Conservation (phyloP, 1,140 invertebrate species). For the Meloidogyne exigua region DNA sequence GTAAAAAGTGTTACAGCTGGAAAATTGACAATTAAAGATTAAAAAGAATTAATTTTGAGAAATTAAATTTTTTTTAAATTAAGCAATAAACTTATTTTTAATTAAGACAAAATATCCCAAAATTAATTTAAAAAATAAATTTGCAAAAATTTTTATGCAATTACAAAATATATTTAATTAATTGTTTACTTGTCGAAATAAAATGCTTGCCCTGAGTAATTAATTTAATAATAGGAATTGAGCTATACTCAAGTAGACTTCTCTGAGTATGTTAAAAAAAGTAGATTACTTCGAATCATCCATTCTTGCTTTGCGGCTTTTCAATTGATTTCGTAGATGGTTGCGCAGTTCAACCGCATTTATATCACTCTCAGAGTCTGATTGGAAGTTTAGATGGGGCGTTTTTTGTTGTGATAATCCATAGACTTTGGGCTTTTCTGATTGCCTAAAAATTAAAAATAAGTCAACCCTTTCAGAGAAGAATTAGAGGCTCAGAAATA, state of each 20-base stretch:
- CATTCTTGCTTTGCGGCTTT: constrained; percentile 16
- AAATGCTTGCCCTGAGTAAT: not conserved
- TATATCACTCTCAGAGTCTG: not conserved
- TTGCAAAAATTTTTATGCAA: not conserved
- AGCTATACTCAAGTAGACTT: not conserved
- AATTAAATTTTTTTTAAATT: too few species aligned
- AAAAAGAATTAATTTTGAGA: too few species aligned
- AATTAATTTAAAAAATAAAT: not conserved
- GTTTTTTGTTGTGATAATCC: constrained; percentile 19
- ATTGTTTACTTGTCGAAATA: too few species aligned
- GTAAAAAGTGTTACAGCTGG: too few species aligned
- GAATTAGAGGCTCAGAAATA: too few species aligned
- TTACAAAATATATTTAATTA: not conserved
- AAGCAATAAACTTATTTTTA: too few species aligned
- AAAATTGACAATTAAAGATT: too few species aligned
- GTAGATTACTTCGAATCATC: not conserved
- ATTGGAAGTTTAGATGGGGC: not conserved
- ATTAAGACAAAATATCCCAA: too few species aligned
- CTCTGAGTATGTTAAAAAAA: not conserved
- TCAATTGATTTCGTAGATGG: constrained; percentile 18
- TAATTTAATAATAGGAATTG: not conserved
- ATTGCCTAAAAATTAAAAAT: not conserved
- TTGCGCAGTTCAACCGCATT: constrained; percentile 6
- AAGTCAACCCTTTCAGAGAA: too few species aligned
- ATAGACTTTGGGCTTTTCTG: constrained; percentile 11